phyloP scores from a whole-genome alignment of 2,797 vertebrate species.

The Micrastur ruficollis region DNA sequence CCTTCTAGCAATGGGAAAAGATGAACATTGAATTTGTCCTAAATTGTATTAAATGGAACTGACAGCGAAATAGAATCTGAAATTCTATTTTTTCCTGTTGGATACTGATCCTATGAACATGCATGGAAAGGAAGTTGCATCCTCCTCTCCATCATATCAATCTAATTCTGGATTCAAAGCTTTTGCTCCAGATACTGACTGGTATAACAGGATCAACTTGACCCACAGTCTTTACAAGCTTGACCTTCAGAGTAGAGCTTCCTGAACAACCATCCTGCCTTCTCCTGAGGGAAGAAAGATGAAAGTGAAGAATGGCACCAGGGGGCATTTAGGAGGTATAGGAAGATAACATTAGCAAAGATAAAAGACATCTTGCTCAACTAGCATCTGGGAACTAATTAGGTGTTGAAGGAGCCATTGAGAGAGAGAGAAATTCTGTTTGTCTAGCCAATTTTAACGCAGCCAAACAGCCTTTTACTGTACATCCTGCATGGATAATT shows the following conservation, averaged over 20 bases:
- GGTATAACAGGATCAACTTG: conserved; percentile 22
- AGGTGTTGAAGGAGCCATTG: conserved; percentile 67
- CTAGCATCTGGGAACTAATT: conserved; percentile 64
- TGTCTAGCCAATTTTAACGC: conserved; percentile 52
- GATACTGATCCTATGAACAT: background rate
- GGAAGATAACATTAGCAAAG: conserved; percentile 56
- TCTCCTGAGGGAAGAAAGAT: conserved; percentile 20
- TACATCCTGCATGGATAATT: conserved; percentile 68
- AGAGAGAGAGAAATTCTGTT: conserved; percentile 62
- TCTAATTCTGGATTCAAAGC: conserved; percentile 41
- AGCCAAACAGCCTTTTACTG: conserved; percentile 66
- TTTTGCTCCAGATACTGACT: background rate
- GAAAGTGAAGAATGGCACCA: conserved; percentile 28
- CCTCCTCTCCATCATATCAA: background rate
- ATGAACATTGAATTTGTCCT: background rate
- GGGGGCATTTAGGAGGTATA: conserved; percentile 29
- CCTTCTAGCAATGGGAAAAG: background rate
- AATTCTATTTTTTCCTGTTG: conserved; percentile 2
- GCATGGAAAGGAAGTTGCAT: background rate
- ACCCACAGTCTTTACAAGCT: conserved; percentile 48
- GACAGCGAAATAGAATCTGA: background rate
- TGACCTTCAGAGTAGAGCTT: conserved; percentile 35
- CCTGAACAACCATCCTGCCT: conserved; percentile 47
- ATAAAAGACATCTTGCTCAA: conserved; percentile 55
- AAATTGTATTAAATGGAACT: background rate